Conservation (phyloP, 2,797 vertebrate genomes). For the Hemitrygon akajei region DNA sequence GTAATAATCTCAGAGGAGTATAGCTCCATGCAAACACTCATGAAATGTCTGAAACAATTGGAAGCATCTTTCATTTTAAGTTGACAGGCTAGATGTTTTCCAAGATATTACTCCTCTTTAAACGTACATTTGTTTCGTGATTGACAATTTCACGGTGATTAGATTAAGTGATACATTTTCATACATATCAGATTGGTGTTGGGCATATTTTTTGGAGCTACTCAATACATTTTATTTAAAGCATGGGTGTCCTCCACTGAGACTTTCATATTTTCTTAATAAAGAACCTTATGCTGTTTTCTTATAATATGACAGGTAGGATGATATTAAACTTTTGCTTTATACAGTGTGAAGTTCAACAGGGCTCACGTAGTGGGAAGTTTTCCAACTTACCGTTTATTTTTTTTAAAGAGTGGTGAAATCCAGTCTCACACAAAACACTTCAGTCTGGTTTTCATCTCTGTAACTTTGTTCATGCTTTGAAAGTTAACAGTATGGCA, state of each 20-base stretch:
- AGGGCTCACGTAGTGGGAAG: neutral
- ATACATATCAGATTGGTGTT: neutral
- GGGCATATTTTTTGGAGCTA: neutral
- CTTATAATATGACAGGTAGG: neutral
- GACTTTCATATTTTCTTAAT: neutral
- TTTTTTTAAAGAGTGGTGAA: constrained; percentile 8
- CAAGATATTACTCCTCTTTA: constrained; percentile 8
- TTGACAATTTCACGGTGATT: neutral
- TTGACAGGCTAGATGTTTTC: constrained; percentile 23
- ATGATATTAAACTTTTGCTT: neutral
- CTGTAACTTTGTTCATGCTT: neutral
- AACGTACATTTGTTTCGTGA: neutral
- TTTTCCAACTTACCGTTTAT: constrained; percentile 5
- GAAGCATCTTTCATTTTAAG: neutral
- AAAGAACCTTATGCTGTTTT: neutral
- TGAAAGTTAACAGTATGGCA: constrained; percentile 1
- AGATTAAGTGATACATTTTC: neutral
- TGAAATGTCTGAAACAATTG: constrained; percentile 18
- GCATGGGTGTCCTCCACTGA: too few relatives aligned
- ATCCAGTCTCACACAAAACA: constrained; percentile 22
- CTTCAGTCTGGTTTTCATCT: constrained; percentile 15
- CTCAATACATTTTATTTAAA: neutral
- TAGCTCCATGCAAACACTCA: neutral
- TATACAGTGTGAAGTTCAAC: neutral
- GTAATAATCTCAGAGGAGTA: constrained; percentile 21